A percentile compares a stretch with the other conserved stretches of the same genome.
Evolutionary conservation across 1,140 invertebrate genomes (phyloP).

Genomic region (Euura saliciscinereae): DNA sequence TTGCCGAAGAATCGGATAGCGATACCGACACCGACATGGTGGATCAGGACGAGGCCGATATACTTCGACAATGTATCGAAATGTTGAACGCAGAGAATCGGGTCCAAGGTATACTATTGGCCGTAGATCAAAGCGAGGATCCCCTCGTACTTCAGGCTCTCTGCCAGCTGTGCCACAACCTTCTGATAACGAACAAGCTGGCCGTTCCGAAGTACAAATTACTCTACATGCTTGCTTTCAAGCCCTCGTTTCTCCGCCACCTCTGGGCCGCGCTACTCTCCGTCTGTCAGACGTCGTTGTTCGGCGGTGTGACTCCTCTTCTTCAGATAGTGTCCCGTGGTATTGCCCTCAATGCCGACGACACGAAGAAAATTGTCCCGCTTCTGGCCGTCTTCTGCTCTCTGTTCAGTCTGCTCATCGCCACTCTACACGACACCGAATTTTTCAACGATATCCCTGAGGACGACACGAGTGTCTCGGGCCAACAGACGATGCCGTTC

Average conservation of each 20-base stretch:
- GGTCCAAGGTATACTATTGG: conserved; percentile 66
- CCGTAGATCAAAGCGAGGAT: conserved; percentile 66
- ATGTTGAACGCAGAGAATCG: conserved; percentile 72
- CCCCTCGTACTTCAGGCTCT: conserved; percentile 67
- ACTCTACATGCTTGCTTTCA: conserved; percentile 86
- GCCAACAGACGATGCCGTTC: conserved; percentile 67
- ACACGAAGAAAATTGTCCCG: conserved; percentile 77
- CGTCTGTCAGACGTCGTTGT: conserved; percentile 64
- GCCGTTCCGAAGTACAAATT: conserved; percentile 83
- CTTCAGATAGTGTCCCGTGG: conserved; percentile 75
- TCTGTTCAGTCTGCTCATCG: conserved; percentile 80
- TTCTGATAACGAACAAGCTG: conserved; percentile 76
- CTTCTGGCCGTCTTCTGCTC: conserved; percentile 85
- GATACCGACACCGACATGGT: conserved; percentile 49
- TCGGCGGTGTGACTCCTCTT: conserved; percentile 69
- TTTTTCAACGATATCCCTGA: conserved; percentile 65
- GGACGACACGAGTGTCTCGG: conserved; percentile 22
- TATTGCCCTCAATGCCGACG: conserved; percentile 67
- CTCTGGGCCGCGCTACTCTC: conserved; percentile 73
- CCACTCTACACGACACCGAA: conserved; percentile 88
- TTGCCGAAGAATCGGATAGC: conserved; percentile 43
- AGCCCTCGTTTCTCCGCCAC: conserved; percentile 78
- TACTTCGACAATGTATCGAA: conserved; percentile 60
- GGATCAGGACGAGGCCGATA: conserved; percentile 51
- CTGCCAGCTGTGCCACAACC: conserved; percentile 78